Evolutionary conservation across 2,888 invertebrate species (phyloP), one percentile per base, ranked within the genome.

Genomic region (Malthinus seriepunctatus): DNA sequence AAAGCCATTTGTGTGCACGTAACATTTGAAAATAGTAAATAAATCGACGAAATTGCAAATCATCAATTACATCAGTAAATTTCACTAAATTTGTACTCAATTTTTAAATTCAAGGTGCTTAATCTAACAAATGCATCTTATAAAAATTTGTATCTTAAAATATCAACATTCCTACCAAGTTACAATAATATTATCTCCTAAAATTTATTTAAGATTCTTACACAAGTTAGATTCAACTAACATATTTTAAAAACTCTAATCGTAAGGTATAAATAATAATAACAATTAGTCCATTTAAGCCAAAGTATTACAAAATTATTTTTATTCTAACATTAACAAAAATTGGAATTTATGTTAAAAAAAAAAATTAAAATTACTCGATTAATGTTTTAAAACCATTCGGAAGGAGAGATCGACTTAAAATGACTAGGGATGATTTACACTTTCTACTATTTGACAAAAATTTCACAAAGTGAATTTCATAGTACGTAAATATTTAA

Each of bases 381-480:
- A n/a, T n/a, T n/a, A 23, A 5, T 23, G 2, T 23, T 5, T 23
- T 23, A 3, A 23, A 23, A 23, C 2, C 23, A 23, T 23, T 23
- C 23, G 3, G 23, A n/a, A n/a, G n/a, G n/a, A n/a, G 23, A 23
- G 23, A 23, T 23, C 23, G 5, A 23, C 5, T 23, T 23, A 23
- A 23, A 5, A 23, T 23, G 23, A 23, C 23, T 23, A 23, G 23
- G 5, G 23, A 23, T 23, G 23, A 23, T 23, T 23, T 23, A 23
- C 23, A 23, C 23, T 23, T 23, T 23, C 23, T 23, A 5, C 2
- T 3, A 2, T 23, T 23, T 5, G 23, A 23, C 23, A 5, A 23
- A 23, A 23, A 2, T 23, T 23, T 23, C 23, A 23, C 23, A 23
- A 23, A 65, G 69, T 73, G 75, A 73, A 75, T 73, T 72, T 71